Evolutionary conservation across 2,113 vertebrate genomes (phyloP).

Genomic region (Nerophis lumbriciformis): DNA sequence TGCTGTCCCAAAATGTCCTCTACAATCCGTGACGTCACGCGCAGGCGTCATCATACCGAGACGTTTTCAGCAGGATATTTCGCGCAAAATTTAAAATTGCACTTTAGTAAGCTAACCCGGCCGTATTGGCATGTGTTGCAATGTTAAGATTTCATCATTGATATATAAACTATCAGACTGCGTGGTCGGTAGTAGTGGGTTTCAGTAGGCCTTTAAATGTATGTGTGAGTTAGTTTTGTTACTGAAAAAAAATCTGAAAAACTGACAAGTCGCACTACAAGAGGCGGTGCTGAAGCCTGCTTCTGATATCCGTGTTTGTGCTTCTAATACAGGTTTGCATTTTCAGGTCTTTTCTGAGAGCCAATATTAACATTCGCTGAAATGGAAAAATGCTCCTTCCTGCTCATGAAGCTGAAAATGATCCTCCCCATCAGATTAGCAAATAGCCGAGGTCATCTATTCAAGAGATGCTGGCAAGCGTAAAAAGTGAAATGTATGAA

Average conservation of each 20-base stretch:
- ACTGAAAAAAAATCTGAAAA: not conserved
- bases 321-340: constrained; percentile 20
- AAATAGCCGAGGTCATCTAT: constrained; percentile 25
- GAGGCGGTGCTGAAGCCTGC: constrained; percentile 28
- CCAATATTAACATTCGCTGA: constrained; percentile 18
- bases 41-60: too few species aligned
- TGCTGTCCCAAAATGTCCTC: too few species aligned
- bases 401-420: constrained; percentile 6
- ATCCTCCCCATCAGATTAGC: constrained; percentile 16
- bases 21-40: too few species aligned
- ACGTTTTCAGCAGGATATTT: too few species aligned
- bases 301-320: constrained; percentile 26
- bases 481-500: constrained; percentile 31
- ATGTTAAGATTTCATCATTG: too few species aligned
- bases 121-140: too few species aligned
- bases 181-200: too few species aligned
- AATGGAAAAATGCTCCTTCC: constrained; percentile 9
- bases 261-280: constrained; percentile 26
- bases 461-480: constrained; percentile 18
- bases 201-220: too few species aligned
- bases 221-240: constrained; percentile 11
- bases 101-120: too few species aligned
- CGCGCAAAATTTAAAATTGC: too few species aligned
- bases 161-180: too few species aligned
- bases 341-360: not conserved